Evolutionary conservation across 1,140 invertebrate species (phyloP), one percentile per base, ranked within the genome.

Genomic region (Yoshiicerus persimilis): DNA sequence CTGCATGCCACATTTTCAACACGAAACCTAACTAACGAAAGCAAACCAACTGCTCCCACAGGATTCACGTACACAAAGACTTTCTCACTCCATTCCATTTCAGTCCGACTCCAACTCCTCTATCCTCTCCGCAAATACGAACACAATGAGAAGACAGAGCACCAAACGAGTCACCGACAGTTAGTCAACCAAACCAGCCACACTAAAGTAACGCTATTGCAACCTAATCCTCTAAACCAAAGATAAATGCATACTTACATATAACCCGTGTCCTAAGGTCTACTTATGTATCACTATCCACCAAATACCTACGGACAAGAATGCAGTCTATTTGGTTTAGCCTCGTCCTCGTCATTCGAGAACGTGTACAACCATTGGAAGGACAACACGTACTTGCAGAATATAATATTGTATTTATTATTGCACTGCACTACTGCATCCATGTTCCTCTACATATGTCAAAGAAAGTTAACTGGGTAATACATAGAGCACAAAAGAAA

Each of bases 41-140:
- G 75, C 75, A 80, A 80, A 80, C 75, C 75, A 80, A 80, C 30
- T 80, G 75, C 75, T 80, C 75, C 75, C 75, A 36, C 32, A 80
- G 75, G 75, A 80, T 80, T 80, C 32, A 70, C 64, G 10, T 30
- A 70, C 64, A 70, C 27, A 56, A 16, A 56, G 47, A 56, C 47
- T 56, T 56, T 56, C 47, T 56, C 47, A 56, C 64, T 70, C 64
- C 64, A 27, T 70, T 30, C 27, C 64, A 70, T 30, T 70, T 70
- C 8, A 30, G 23, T 70, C 64, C 8, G 13, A 25, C 64, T 70
- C 23, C 25, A 27, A 25, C 27, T 30, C 39, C 64, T 27, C 64
- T 70, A n/a, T 27, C 64, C 13, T 25, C 25, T 25, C 13, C 47
- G n/a, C 20, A 56, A 56, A 56, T 56, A 70, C 25, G 66, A 70